These are phyloP conservation scores for Tetraneura akinire DNA, from an alignment of 1,140 invertebrate genomes.

Conservation along the genomic window DNA sequence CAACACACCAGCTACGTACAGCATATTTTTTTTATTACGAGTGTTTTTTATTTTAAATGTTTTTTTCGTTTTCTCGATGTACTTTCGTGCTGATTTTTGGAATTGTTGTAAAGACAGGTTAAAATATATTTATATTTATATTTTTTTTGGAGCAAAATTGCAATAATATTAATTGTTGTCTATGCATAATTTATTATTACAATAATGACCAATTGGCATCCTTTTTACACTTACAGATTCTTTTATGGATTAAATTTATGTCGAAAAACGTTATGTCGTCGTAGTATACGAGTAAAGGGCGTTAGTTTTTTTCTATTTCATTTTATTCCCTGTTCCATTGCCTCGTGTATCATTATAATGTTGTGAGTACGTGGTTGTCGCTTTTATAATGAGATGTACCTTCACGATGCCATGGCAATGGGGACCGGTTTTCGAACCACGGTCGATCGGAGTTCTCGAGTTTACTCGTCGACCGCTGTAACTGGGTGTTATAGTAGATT, in stretches of 20 bases:
- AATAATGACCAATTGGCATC: too few relatives aligned
- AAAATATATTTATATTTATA: too few relatives aligned
- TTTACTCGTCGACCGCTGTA: neutral
- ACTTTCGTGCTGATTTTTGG: neutral
- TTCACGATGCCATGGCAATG: neutral
- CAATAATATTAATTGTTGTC: too few relatives aligned
- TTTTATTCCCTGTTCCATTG: neutral
- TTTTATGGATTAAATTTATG: too few relatives aligned
- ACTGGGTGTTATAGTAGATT: neutral
- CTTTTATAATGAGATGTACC: constrained; percentile 33
- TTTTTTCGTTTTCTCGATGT: neutral
- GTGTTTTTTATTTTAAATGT: neutral
- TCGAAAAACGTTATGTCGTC: neutral
- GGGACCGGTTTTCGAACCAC: constrained; percentile 32
- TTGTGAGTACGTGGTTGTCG: neutral
- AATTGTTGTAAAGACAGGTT: neutral
- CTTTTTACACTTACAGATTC: too few relatives aligned
- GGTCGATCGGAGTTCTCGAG: neutral
- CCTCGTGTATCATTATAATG: neutral
- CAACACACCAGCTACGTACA: neutral
- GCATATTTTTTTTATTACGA: constrained; percentile 9
- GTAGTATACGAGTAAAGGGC: neutral
- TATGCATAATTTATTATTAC: too few relatives aligned
- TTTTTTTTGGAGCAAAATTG: too few relatives aligned
- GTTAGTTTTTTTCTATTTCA: neutral